Evolutionary conservation across 2,888 invertebrate species (phyloP).

Genomic region (Agriopis aurantiaria): DNA sequence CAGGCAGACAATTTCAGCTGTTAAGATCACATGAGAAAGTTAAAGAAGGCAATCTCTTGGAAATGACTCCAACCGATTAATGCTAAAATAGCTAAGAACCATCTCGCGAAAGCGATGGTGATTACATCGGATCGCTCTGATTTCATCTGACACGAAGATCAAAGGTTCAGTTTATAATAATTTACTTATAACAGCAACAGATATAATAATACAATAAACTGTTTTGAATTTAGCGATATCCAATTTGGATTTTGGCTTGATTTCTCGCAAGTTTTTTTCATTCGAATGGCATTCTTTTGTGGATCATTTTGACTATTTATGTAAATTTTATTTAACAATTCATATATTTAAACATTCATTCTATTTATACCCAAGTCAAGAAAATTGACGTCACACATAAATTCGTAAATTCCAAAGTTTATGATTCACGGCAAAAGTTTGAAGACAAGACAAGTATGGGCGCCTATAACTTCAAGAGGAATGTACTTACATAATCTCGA

Average conservation of each 20-base stretch:
- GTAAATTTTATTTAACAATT: no score
- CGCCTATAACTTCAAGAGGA: slow-evolving; percentile 20
- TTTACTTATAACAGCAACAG: no score
- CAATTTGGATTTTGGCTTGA: no score
- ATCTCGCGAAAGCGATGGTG: not conserved
- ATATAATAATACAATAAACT: no score
- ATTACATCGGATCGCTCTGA: not conserved
- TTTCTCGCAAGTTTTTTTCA: no score
- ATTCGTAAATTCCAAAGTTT: slow-evolving; percentile 24
- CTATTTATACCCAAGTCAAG: not conserved
- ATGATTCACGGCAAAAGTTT: slow-evolving; percentile 28
- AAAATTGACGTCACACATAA: slow-evolving; percentile 12
- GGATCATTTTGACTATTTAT: no score
- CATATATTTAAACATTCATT: no score
- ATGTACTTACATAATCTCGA: slow-evolving; percentile 15
- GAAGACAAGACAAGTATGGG: slow-evolving; percentile 9
- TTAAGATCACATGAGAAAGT: not conserved
- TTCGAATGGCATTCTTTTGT: no score
- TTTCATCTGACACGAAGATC: not conserved
- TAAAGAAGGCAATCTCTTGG: not conserved
- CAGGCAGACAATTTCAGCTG: not conserved
- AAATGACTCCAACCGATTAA: not conserved
- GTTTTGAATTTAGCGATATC: no score
- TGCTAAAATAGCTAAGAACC: slow-evolving; percentile 5
- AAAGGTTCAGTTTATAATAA: no score